These are phyloP conservation scores for Mastomys coucha DNA, from an alignment of 2,113 vertebrate species.

Conservation along the genomic window DNA sequence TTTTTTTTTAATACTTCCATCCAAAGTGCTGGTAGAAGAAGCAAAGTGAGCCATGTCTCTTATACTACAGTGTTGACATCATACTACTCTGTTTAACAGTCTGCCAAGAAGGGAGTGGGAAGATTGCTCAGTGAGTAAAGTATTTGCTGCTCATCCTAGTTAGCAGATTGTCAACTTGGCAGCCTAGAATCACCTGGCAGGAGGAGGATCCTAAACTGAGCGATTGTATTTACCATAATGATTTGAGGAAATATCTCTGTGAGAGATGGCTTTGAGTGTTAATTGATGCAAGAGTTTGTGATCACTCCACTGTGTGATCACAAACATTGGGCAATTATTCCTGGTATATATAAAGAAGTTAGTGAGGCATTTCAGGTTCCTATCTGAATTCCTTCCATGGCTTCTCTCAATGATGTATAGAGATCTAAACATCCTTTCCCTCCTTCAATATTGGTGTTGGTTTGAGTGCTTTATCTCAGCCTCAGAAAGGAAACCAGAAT, in stretches of 20 bases:
- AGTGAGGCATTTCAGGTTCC: neutral
- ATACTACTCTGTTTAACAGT: neutral
- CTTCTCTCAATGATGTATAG: neutral
- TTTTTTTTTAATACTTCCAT: neutral
- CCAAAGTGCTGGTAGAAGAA: neutral
- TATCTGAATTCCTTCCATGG: neutral
- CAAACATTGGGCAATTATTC: neutral
- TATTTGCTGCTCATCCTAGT: neutral
- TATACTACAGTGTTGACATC: neutral
- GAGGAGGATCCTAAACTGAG: neutral
- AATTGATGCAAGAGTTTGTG: no score
- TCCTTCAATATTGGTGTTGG: neutral
- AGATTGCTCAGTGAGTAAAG: neutral
- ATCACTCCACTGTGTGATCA: no score
- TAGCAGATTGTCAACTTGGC: neutral
- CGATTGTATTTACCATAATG: neutral
- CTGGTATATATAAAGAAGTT: neutral
- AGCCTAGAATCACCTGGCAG: neutral
- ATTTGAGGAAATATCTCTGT: neutral
- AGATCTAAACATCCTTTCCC: neutral
- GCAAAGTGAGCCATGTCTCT: neutral
- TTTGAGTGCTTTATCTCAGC: neutral
- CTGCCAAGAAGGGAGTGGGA: neutral
- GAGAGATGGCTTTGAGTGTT: neutral
- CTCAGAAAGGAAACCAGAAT: neutral